Percentiles rank a stretch among this genome's conserved stretches.
Evolutionary conservation across 1,140 invertebrate genomes (phyloP).

Genomic region (Meteorus sp.): DNA sequence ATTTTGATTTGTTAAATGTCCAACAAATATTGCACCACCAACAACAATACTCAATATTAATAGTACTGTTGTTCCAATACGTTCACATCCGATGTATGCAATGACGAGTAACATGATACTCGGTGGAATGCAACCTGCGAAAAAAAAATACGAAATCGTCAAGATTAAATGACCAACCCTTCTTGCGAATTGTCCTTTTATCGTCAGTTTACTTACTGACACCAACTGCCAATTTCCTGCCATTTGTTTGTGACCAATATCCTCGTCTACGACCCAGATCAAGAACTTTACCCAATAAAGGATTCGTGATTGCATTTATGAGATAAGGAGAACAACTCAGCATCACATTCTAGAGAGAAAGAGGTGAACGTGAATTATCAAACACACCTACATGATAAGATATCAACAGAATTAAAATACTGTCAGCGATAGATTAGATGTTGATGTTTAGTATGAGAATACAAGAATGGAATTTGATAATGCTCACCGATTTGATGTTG

Average conservation of each 20-base stretch:
- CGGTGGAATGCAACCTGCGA: constrained; percentile 66
- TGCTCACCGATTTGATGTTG: constrained; percentile 75
- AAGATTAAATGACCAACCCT: neutral
- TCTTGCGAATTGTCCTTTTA: too few species aligned
- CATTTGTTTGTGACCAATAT: constrained; percentile 66
- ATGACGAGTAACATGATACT: constrained; percentile 68
- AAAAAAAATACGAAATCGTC: neutral
- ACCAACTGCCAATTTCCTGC: constrained; percentile 69
- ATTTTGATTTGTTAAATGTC: constrained; percentile 86
- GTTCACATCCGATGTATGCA: constrained; percentile 70
- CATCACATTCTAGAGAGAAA: constrained; percentile 64
- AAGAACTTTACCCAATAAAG: constrained; percentile 63
- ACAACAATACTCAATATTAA: constrained; percentile 72
- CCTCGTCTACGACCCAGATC: constrained; percentile 66
- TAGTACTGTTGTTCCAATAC: constrained; percentile 67
- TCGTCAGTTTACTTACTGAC: constrained; percentile 61
- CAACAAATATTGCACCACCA: constrained; percentile 82
- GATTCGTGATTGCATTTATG: constrained; percentile 71
- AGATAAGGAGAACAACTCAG: constrained; percentile 73
- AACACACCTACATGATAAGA: too few species aligned
- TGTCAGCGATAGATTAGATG: too few species aligned
- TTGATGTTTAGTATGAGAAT: too few species aligned
- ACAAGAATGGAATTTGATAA: constrained; percentile 2
- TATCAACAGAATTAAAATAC: too few species aligned
- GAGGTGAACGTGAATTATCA: constrained; percentile 9